These are phyloP conservation scores for Pavo muticus DNA, from an alignment of 2,113 vertebrate genomes.

Conservation along the genomic window DNA sequence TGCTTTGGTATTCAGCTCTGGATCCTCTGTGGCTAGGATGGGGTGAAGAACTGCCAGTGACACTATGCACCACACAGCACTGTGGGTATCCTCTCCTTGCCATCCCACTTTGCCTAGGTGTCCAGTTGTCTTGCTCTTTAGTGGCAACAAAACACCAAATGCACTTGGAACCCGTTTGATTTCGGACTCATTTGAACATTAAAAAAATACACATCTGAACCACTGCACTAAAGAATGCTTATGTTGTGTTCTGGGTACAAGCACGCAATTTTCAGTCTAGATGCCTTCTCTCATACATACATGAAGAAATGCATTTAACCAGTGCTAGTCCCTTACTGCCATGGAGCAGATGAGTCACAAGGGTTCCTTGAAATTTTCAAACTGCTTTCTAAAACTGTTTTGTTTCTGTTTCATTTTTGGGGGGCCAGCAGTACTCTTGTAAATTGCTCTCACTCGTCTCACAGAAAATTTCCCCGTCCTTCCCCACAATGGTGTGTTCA, in stretches of 20 bases:
- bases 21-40: neutral
- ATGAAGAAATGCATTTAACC: neutral
- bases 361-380: neutral
- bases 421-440: neutral
- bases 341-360: neutral
- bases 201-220: neutral
- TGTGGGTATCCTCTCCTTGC: neutral
- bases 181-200: neutral
- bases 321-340: neutral
- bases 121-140: neutral
- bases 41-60: neutral
- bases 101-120: neutral
- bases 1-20: neutral
- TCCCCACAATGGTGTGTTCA: neutral
- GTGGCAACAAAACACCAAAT: neutral
- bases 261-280: neutral
- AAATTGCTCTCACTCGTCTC: neutral
- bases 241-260: rapidly evolving
- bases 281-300: neutral
- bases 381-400: neutral
- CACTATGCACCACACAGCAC: rapidly evolving
- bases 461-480: neutral
- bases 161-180: neutral
- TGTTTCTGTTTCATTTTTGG: neutral
- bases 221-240: neutral